A percentile compares a stretch with the other conserved stretches of the same genome.
Conservation (phyloP, 2,888 invertebrate species). For the Tiliacea aurago region DNA sequence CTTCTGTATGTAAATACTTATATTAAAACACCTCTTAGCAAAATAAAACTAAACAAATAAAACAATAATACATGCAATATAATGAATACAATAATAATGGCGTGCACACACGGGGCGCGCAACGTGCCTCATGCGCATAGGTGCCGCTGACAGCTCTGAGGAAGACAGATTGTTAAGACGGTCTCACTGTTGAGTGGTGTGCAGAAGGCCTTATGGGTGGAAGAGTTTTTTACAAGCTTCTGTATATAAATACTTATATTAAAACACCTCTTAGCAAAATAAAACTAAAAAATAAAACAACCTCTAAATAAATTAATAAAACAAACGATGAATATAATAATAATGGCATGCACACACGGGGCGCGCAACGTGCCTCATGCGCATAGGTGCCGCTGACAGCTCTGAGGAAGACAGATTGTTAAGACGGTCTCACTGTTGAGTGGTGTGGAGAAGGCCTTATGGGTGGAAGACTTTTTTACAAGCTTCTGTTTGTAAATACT, state of each 20-base stretch:
- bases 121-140: conserved; percentile 80
- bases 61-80: too few species aligned
- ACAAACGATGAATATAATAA: too few species aligned
- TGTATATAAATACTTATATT: too few species aligned
- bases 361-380: conserved; percentile 75
- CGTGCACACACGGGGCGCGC: conserved; percentile 75
- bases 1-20: too few species aligned
- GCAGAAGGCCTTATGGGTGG: conserved; percentile 64
- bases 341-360: conserved; percentile 76
- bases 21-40: neutral
- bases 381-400: conserved; percentile 83
- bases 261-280: neutral
- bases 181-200: conserved; percentile 46
- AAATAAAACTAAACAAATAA: neutral
- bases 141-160: conserved; percentile 82
- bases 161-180: conserved; percentile 81
- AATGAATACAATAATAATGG: conserved; percentile 69
- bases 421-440: conserved; percentile 9
- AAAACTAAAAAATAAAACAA: neutral
- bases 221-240: too few species aligned
- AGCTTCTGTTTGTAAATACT: too few species aligned
- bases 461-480: too few species aligned
- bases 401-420: conserved; percentile 84
- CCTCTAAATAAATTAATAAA: too few species aligned
- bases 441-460: conserved; percentile 63